phyloP scores from a whole-genome alignment of 1,140 invertebrate genomes.

The Brachionus manjavacas region DNA sequence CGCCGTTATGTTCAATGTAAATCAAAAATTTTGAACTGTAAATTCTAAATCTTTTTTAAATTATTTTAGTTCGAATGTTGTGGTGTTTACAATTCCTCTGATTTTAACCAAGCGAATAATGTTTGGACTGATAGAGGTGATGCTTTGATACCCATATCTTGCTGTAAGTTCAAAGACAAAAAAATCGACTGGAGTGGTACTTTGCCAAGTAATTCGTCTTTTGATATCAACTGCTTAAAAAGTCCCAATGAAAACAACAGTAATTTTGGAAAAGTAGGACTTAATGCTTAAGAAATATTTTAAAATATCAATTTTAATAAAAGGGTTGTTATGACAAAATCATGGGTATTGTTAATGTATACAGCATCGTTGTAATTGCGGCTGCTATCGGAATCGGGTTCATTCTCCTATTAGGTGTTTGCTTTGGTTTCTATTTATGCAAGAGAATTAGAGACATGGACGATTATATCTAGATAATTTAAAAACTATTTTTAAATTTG shows the following conservation, averaged over 20 bases:
- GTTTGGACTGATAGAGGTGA: background rate
- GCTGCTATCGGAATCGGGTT: background rate
- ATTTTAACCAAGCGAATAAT: slow-evolving; percentile 37
- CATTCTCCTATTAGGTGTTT: slow-evolving; percentile 3
- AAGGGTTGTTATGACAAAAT: slow-evolving; percentile 41
- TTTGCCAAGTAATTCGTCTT: background rate
- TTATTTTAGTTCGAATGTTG: slow-evolving; percentile 29
- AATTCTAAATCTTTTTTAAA: background rate
- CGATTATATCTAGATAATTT: background rate
- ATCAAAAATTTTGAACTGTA: background rate
- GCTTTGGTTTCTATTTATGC: slow-evolving; percentile 33
- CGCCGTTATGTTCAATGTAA: slow-evolving; percentile 37
- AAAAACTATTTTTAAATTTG: background rate
- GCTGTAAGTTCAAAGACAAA: slow-evolving; percentile 11
- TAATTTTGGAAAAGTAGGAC: background rate
- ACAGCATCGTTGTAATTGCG: slow-evolving; percentile 4
- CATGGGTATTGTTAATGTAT: background rate
- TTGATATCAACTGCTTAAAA: background rate
- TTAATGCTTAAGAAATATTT: background rate
- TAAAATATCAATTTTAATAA: background rate
- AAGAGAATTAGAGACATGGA: slow-evolving; percentile 33
- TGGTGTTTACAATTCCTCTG: slow-evolving; percentile 13
- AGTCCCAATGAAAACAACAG: background rate
- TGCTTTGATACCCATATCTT: background rate
- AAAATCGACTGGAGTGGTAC: slow-evolving; percentile 18